phyloP scores from a whole-genome alignment of 2,113 vertebrate species.

The Tachysurus vachellii region DNA sequence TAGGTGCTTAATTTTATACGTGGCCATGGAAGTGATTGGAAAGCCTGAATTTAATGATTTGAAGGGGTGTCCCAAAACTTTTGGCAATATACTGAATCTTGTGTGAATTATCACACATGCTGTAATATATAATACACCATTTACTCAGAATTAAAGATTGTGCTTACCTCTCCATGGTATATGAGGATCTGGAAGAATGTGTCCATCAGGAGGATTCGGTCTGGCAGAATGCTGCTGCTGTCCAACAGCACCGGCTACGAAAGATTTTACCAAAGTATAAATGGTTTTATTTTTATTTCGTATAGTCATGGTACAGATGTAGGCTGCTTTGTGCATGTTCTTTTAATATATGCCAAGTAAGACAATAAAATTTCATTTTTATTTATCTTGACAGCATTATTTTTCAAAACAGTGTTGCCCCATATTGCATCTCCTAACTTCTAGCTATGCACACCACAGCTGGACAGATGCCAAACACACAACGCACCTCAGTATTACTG shows the following conservation, averaged over 20 bases:
- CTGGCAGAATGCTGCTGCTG: conserved; percentile 96
- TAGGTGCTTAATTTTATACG: too few species aligned
- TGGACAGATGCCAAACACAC: background rate
- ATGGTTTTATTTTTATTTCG: background rate
- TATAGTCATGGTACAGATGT: background rate
- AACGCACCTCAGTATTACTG: background rate
- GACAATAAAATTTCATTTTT: background rate
- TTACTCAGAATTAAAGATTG: background rate
- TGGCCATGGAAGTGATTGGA: too few species aligned
- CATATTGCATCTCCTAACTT: background rate
- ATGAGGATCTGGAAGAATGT: conserved; percentile 99
- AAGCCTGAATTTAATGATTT: too few species aligned
- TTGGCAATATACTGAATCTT: background rate
- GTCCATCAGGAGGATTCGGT: conserved; percentile 97
- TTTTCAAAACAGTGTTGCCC: background rate
- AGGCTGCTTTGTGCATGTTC: background rate
- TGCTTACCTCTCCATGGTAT: conserved; percentile 94
- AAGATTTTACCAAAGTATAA: background rate
- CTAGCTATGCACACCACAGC: background rate
- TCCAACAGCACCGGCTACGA: conserved; percentile 91
- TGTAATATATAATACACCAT: background rate
- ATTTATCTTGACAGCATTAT: background rate
- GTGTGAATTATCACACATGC: background rate
- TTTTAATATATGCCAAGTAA: background rate
- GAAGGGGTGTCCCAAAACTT: too few species aligned